These are phyloP conservation scores for Theropithecus gelada DNA, from an alignment of 2,113 vertebrate genomes.

Conservation along the genomic window DNA sequence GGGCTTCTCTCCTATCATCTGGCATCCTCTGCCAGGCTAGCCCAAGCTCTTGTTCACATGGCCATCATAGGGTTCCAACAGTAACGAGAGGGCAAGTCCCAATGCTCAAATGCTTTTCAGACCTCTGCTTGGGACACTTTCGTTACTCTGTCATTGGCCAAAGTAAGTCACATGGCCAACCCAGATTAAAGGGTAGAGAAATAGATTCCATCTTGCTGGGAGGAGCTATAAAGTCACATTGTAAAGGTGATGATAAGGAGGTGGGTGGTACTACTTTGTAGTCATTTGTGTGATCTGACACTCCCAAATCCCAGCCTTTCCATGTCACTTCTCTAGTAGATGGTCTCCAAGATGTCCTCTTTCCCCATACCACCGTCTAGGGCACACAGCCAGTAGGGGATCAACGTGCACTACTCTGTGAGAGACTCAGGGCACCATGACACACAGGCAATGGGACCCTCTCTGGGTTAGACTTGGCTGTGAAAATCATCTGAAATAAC, in stretches of 20 bases:
- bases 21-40: neutral
- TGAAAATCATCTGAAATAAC: neutral
- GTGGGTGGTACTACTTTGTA: neutral
- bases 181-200: neutral
- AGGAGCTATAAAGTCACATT: neutral
- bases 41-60: neutral
- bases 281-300: neutral
- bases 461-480: neutral
- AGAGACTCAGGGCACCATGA: neutral
- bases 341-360: neutral
- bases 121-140: neutral
- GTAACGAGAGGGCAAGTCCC: neutral
- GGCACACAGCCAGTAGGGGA: neutral
- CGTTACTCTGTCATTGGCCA: neutral
- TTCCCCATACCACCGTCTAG: neutral
- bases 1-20: neutral
- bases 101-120: neutral
- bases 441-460: neutral
- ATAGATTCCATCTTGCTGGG: neutral
- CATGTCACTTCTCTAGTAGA: neutral
- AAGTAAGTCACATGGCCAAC: neutral
- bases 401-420: neutral
- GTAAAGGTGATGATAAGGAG: neutral
- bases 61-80: neutral
- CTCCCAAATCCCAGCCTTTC: neutral